These are phyloP conservation scores for Drosophila paramelanica DNA, from an alignment of 2,888 invertebrate species.

Conservation along the genomic window DNA sequence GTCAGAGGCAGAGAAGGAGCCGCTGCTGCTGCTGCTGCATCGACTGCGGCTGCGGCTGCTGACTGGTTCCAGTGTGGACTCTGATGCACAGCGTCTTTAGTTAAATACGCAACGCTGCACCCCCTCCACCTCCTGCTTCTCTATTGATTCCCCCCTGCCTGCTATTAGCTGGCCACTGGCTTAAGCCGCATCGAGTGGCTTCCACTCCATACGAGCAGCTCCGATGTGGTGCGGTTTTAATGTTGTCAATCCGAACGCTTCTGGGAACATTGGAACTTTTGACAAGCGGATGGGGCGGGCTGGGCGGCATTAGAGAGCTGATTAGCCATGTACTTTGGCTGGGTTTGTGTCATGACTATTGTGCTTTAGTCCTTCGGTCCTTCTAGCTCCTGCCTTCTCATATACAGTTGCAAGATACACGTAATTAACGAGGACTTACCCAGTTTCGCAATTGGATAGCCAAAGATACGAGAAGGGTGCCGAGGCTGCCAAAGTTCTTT, in stretches of 20 bases:
- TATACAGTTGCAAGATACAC: constrained; percentile 37
- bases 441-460: constrained; percentile 48
- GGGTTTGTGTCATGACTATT: constrained; percentile 36
- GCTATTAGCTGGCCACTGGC: constrained; percentile 67
- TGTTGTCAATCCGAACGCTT: constrained; percentile 74
- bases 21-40: no score
- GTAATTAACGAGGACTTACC: constrained; percentile 67
- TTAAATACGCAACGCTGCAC: constrained; percentile 64
- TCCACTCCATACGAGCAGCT: constrained; percentile 39
- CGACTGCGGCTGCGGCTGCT: neutral
- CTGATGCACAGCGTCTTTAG: constrained; percentile 74
- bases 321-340: constrained; percentile 49
- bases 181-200: constrained; percentile 43
- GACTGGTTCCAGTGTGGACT: constrained; percentile 30
- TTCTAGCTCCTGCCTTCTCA: constrained; percentile 10
- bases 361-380: constrained; percentile 17
- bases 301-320: constrained; percentile 42
- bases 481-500: constrained; percentile 9
- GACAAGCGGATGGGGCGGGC: constrained; percentile 28
- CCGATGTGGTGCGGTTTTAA: constrained; percentile 65
- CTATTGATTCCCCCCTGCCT: constrained; percentile 21
- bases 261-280: constrained; percentile 51
- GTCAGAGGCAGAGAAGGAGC: constrained; percentile 35
- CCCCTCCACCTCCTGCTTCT: neutral
- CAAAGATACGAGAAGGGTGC: constrained; percentile 35